Percentiles rank a stretch among this genome's conserved stretches.
phyloP scores from a whole-genome alignment of 2,113 vertebrate genomes.

The Pedetes capensis region DNA sequence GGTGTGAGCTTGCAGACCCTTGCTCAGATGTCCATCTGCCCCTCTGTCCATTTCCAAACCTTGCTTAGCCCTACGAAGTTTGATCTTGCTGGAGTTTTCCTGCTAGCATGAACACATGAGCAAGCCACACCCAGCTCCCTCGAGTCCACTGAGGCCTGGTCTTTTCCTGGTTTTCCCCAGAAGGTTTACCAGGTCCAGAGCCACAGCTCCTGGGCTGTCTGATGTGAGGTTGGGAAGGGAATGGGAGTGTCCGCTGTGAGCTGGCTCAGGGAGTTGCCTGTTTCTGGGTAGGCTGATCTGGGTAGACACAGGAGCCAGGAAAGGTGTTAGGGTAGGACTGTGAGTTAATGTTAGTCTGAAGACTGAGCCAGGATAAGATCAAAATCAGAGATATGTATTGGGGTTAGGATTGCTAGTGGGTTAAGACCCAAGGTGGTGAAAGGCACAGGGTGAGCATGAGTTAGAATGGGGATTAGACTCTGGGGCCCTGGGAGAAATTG shows the following conservation, averaged over 20 bases:
- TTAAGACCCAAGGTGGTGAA: neutral
- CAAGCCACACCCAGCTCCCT: neutral
- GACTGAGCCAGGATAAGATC: neutral
- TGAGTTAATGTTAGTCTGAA: neutral
- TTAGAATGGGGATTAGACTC: neutral
- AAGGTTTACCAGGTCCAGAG: neutral
- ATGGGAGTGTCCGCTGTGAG: neutral
- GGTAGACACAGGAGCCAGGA: neutral
- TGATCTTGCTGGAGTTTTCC: neutral
- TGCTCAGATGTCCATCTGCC: neutral
- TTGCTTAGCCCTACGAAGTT: neutral
- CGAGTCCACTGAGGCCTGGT: neutral
- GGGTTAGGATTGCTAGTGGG: neutral
- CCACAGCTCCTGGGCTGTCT: neutral
- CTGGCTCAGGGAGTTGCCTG: constrained; percentile 39
- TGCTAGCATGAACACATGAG: neutral
- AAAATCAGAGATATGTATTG: neutral
- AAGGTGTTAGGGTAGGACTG: neutral
- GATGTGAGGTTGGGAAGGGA: neutral
- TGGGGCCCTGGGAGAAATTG: neutral
- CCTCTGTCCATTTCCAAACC: neutral
- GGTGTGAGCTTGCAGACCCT: neutral
- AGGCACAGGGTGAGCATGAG: neutral
- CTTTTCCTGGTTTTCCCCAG: neutral
- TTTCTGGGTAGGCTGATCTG: neutral